Percentiles rank a stretch among this genome's conserved stretches.
These are phyloP conservation scores for Chlorodrepanis virens DNA, from an alignment of 2,113 vertebrate species.

Conservation along the genomic window DNA sequence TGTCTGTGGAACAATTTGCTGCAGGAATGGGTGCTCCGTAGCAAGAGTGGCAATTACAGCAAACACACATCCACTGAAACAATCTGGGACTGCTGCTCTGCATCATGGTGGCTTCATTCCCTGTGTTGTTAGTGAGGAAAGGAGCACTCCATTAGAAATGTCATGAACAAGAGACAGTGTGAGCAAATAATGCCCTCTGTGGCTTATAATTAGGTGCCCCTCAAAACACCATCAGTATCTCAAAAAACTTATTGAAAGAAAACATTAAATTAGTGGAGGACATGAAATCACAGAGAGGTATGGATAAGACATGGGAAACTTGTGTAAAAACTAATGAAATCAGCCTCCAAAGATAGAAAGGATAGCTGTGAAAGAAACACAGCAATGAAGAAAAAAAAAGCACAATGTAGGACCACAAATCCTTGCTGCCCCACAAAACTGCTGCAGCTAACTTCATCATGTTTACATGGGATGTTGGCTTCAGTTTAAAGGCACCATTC, in stretches of 20 bases:
- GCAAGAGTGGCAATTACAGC: background rate
- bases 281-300: background rate
- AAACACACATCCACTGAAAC: background rate
- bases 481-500: conserved; percentile 26
- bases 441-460: conserved; percentile 18
- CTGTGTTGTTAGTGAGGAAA: background rate
- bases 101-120: background rate
- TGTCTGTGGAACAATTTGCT: background rate
- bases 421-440: background rate
- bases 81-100: background rate
- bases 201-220: background rate
- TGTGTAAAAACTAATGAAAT: background rate
- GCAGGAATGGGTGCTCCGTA: background rate
- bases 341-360: background rate
- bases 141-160: background rate
- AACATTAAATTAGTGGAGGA: background rate
- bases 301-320: background rate
- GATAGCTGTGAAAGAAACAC: background rate
- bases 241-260: background rate
- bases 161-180: background rate
- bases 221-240: background rate
- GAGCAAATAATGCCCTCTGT: background rate
- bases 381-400: background rate
- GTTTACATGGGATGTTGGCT: conserved; percentile 16
- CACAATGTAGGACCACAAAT: background rate